Percentiles rank a stretch among this genome's conserved stretches.
phyloP scores from a whole-genome alignment of 1,140 invertebrate genomes.

The Drosophila azteca region DNA sequence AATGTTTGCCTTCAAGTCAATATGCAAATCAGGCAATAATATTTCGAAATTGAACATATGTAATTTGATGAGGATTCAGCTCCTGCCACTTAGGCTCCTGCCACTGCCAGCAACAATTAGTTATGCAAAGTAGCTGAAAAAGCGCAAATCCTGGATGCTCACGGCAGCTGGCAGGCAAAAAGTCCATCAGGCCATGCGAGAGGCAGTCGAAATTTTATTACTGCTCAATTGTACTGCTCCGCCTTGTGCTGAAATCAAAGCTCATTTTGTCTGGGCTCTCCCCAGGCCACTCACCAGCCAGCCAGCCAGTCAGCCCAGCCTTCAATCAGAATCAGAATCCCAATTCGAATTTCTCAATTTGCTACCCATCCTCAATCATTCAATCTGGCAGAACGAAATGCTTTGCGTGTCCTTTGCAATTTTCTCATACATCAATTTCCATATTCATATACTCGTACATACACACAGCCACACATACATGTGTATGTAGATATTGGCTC shows the following conservation, averaged over 20 bases:
- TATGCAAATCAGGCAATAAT: conserved; percentile 59
- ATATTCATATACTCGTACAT: conserved; percentile 55
- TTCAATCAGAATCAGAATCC: conserved; percentile 37
- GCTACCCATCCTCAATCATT: conserved; percentile 50
- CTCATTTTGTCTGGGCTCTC: conserved; percentile 47
- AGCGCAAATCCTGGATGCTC: not conserved
- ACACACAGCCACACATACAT: conserved; percentile 17
- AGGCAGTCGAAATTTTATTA: conserved; percentile 62
- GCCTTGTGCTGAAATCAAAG: conserved; percentile 63
- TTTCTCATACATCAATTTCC: conserved; percentile 80
- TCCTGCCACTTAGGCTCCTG: not conserved
- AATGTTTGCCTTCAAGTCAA: conserved; percentile 27
- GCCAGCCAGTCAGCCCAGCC: conserved; percentile 4
- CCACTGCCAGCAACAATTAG: conserved; percentile 40
- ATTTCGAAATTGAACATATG: conserved; percentile 23
- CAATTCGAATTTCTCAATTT: conserved; percentile 50
- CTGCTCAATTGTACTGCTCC: conserved; percentile 55
- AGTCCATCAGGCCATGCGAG: conserved; percentile 24
- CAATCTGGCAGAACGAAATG: conserved; percentile 62
- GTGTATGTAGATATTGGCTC: conserved; percentile 2
- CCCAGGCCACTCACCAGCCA: conserved; percentile 2
- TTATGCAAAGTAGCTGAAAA: conserved; percentile 46
- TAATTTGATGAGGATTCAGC: conserved; percentile 17
- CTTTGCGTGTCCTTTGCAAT: conserved; percentile 78
- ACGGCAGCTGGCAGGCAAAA: conserved; percentile 38